Evolutionary conservation across 2,113 vertebrate species (phyloP), one percentile per base, ranked within the genome.

Genomic region (Prionailurus viverrinus): DNA sequence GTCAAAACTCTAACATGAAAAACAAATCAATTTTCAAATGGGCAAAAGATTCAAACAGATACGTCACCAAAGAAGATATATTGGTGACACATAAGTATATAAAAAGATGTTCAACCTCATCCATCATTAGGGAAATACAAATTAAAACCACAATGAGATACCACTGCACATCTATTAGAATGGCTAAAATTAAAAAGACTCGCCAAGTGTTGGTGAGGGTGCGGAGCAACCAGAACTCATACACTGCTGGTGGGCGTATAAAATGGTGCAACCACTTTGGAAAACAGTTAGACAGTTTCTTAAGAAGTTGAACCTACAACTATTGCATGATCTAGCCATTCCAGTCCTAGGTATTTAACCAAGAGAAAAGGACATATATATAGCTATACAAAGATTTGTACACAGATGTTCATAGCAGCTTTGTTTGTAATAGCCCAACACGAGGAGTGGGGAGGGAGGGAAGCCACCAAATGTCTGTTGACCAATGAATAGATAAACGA

Each of bases 391-490:
- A 94, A 83, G 45, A 82, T 68, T 65, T 91, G 51, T 95, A 93
- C 73, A 74, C 23, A 55, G 63, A 91, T 92, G 18, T 92, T 78
- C 51, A 66, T 27, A 90, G 88, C 5, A 88, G n/a, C 88, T 92
- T 97, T 94, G 33, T 91, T 85, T 95, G 29, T 91, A 94, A 88
- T 13, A 78, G 79, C 23, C 86, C 85, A 97, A 95, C 86, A 82
- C 5, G 7, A 45, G 45, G 45, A 45, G 51, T 21, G 58, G 58
- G 21, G 33, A 51, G 11, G 13, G 53, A 61, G 36, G 15, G 36
- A 55, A 48, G 11, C 41, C 55, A 92, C 33, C 10, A 76, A 90
- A 84, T 86, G 36, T 91, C 87, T 76, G 84, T 61, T 45, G 81
- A 25, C 41, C 58, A 89, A 89, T 93, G 73, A 66, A 91, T 55